Base-by-base conservation (phyloP, 2,113 vertebrate species). In the Empidonax traillii region DNA sequence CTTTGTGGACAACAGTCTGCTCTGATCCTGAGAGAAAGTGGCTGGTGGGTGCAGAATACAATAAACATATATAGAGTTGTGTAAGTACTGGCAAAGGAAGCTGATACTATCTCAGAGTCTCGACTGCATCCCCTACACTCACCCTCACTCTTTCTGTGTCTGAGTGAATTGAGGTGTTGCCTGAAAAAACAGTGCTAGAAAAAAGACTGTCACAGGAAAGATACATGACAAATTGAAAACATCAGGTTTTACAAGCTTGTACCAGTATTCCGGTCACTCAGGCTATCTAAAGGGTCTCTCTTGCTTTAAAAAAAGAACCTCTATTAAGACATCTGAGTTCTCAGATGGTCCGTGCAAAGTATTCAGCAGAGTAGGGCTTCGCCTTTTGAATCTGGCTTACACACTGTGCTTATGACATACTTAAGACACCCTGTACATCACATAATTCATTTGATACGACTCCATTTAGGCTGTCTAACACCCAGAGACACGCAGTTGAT, bases 401-500 rank as follows among this genome's bases (percentile, higher is more conserved):
- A 44, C 35, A 28, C 35, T 69, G 3, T 73, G 65, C 58, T 61
- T 82, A 14, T 87, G 93, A 72, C 80, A 89, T 84, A 37, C 90
- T 85, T 84, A 92, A 95, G 82, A 86, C 83, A 84, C 52, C 47
- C 67, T 81, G 74, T 74, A 87, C 76, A 81, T 92, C 92, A 93
- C 46, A 68, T 78, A 93, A 65, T 89, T 93, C n/a, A 58, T 85
- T 91, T 72, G 61, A 33, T 90, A 68, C 7, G 56, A 39, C 49
- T 96, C 86, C 73, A 20, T 89, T 94, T 94, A 95, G 90, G 58
- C 81, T 95, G 89, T 94, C 86, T 96, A 65, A 82, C 81, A 90
- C 85, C 78, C 91, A 68, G 68, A 95, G 93, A 87, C 67, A 92
- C 3, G 17, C 79, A 89, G 87, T 90, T 96, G 89, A 97, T 97